Conservation (phyloP, 2,888 invertebrate species). For the Drosophila leonis region DNA sequence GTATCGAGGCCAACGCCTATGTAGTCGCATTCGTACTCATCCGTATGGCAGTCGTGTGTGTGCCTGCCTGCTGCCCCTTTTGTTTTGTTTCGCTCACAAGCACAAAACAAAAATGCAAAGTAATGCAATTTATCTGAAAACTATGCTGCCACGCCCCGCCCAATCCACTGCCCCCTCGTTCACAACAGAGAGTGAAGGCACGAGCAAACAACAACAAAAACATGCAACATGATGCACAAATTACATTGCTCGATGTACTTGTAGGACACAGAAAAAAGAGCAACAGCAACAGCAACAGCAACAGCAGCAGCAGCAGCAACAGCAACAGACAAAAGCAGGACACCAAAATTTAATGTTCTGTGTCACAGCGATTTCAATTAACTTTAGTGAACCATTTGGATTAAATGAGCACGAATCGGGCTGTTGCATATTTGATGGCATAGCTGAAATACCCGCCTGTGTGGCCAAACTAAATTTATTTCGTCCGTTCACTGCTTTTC, state of each 20-base stretch:
- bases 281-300: not conserved
- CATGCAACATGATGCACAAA: constrained; percentile 49
- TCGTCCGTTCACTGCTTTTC: not conserved
- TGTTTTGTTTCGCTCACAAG: constrained; percentile 63
- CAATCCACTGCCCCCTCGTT: not conserved
- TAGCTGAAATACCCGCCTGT: constrained; percentile 2
- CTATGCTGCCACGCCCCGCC: constrained; percentile 58
- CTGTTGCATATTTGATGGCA: not conserved
- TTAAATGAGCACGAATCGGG: constrained; percentile 1
- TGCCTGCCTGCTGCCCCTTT: constrained; percentile 8
- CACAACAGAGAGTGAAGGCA: constrained; percentile 11
- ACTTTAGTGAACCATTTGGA: constrained; percentile 41
- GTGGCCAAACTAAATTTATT: not conserved
- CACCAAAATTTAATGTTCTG: constrained; percentile 53
- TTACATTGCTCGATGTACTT: constrained; percentile 43
- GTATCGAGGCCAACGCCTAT: constrained; percentile 69
- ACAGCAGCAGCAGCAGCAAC: not conserved
- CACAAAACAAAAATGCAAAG: constrained; percentile 68
- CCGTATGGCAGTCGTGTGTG: constrained; percentile 11
- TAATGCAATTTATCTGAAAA: constrained; percentile 74
- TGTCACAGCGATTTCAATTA: constrained; percentile 63
- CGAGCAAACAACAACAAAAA: constrained; percentile 26
- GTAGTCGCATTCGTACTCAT: constrained; percentile 19
- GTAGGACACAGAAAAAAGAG: constrained; percentile 13
- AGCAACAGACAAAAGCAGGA: not conserved